Conservation (phyloP, 2,888 invertebrate species). For the Drosophila flavopinicola region DNA sequence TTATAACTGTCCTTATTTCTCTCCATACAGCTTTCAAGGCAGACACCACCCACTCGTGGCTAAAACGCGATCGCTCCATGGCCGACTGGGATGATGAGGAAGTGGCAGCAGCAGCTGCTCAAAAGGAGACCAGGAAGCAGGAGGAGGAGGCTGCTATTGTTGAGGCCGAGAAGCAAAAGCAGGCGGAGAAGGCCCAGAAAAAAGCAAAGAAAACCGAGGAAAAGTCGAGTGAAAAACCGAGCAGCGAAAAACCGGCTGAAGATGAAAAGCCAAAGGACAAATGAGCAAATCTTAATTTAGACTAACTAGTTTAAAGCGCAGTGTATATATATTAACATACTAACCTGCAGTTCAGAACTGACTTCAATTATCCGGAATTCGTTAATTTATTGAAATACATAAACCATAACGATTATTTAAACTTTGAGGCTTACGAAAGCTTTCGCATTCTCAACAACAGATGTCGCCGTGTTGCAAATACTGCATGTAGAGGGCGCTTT, state of each 20-base stretch:
- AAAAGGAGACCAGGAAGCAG: slow-evolving; percentile 72
- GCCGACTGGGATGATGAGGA: slow-evolving; percentile 88
- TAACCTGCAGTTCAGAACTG: slow-evolving; percentile 36
- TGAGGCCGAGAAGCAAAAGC: slow-evolving; percentile 75
- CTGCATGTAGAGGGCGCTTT: slow-evolving; percentile 10
- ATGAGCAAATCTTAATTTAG: not conserved
- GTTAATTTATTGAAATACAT: slow-evolving; percentile 51
- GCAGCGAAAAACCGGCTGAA: slow-evolving; percentile 26
- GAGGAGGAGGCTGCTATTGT: slow-evolving; percentile 66
- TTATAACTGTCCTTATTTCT: not conserved
- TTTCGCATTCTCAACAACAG: not conserved
- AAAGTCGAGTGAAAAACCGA: slow-evolving; percentile 29
- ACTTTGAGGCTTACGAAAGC: not conserved
- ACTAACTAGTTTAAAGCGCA: slow-evolving; percentile 2
- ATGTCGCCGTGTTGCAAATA: not conserved
- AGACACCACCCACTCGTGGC: slow-evolving; percentile 77
- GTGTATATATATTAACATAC: slow-evolving; percentile 35
- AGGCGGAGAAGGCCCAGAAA: slow-evolving; percentile 62
- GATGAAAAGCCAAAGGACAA: slow-evolving; percentile 51
- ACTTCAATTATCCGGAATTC: slow-evolving; percentile 36
- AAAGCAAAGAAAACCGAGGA: slow-evolving; percentile 50
- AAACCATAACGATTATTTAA: not conserved
- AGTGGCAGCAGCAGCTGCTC: slow-evolving; percentile 77
- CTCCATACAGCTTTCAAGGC: slow-evolving; percentile 69
- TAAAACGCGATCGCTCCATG: slow-evolving; percentile 85